These are phyloP conservation scores for Hormaphis cornu DNA, from an alignment of 1,140 invertebrate genomes.

Conservation along the genomic window DNA sequence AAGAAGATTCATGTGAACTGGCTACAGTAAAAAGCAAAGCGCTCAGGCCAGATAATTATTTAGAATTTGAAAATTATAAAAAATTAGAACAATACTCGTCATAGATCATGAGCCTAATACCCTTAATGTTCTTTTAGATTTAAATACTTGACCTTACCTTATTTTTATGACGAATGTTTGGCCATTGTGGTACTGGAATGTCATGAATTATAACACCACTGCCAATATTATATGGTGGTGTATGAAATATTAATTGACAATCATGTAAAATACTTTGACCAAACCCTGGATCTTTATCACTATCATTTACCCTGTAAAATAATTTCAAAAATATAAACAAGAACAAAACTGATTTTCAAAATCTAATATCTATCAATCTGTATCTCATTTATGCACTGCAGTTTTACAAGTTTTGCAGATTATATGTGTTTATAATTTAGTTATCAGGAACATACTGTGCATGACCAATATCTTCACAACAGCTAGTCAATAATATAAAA, in stretches of 20 bases:
- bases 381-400: too few species aligned
- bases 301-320: constrained; percentile 50
- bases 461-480: too few species aligned
- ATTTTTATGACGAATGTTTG: constrained; percentile 1
- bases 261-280: constrained; percentile 87
- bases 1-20: too few species aligned
- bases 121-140: background rate
- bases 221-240: constrained; percentile 66
- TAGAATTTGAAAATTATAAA: background rate
- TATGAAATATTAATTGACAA: constrained; percentile 80
- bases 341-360: background rate
- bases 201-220: constrained; percentile 70
- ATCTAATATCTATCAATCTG: too few species aligned
- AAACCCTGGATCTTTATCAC: constrained; percentile 66
- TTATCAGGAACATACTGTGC: too few species aligned
- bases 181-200: constrained; percentile 35
- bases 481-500: too few species aligned
- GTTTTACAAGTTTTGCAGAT: too few species aligned
- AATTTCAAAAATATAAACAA: constrained; percentile 33
- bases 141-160: constrained; percentile 7
- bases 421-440: too few species aligned
- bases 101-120: background rate
- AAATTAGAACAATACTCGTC: background rate
- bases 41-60: too few species aligned
- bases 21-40: too few species aligned